A percentile compares a stretch with the other conserved stretches of the same genome.
Conservation (phyloP, 2,797 vertebrate species). For the Siniperca undulata region DNA sequence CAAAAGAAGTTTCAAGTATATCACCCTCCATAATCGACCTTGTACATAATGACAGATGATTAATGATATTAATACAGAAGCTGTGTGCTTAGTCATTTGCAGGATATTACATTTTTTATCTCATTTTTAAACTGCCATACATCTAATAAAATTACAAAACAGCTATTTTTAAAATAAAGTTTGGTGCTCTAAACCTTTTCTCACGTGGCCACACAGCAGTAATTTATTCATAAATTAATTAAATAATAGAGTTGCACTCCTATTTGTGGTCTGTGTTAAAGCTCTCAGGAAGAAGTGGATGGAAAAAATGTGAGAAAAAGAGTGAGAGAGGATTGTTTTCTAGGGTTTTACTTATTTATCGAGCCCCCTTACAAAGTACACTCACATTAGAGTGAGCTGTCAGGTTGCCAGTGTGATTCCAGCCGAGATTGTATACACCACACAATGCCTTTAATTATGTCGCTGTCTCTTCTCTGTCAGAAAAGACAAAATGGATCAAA, state of each 20-base stretch:
- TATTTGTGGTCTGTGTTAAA: slow-evolving; percentile 53
- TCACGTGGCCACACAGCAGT: slow-evolving; percentile 51
- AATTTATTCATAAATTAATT: slow-evolving; percentile 78
- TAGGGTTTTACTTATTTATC: slow-evolving; percentile 79
- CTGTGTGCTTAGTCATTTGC: slow-evolving; percentile 50
- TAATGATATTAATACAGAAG: slow-evolving; percentile 76
- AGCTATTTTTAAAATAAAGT: slow-evolving; percentile 61
- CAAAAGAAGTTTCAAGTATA: background rate
- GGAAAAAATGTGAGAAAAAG: slow-evolving; percentile 49
- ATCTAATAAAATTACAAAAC: slow-evolving; percentile 74
- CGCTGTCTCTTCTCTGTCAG: slow-evolving; percentile 74
- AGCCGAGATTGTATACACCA: slow-evolving; percentile 64
- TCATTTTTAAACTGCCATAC: slow-evolving; percentile 65
- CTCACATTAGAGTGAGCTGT: slow-evolving; percentile 75
- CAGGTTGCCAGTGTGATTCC: slow-evolving; percentile 70
- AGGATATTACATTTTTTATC: slow-evolving; percentile 72
- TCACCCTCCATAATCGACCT: slow-evolving; percentile 48
- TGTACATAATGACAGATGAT: slow-evolving; percentile 67
- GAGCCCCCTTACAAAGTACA: slow-evolving; percentile 55
- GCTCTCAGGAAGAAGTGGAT: slow-evolving; percentile 46
- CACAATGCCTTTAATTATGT: slow-evolving; percentile 83
- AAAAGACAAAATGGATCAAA: slow-evolving; percentile 81
- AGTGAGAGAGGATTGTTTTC: slow-evolving; percentile 63
- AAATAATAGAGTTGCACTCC: slow-evolving; percentile 68
- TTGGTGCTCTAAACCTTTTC: slow-evolving; percentile 40